phyloP scores from a whole-genome alignment of 2,888 invertebrate genomes.

The Scaptomyza parva region DNA sequence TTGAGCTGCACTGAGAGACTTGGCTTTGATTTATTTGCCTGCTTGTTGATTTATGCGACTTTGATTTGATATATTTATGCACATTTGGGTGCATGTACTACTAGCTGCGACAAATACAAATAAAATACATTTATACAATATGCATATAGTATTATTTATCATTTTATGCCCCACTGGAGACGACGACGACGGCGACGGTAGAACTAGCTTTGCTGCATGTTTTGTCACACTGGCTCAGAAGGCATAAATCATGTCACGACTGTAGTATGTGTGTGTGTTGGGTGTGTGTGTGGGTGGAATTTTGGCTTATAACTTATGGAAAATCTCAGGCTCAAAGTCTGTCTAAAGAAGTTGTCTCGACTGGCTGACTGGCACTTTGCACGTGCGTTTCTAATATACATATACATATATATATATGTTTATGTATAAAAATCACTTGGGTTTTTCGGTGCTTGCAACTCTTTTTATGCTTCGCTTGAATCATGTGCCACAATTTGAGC shows the following conservation, averaged over 20 bases:
- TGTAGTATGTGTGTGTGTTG: background rate
- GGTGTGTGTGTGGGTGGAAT: slow-evolving; percentile 39
- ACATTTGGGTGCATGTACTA: slow-evolving; percentile 5
- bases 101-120: background rate
- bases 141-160: slow-evolving; percentile 26
- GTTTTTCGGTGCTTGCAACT: slow-evolving; percentile 46
- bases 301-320: slow-evolving; percentile 18
- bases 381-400: slow-evolving; percentile 54
- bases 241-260: slow-evolving; percentile 57
- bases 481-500: slow-evolving; percentile 62
- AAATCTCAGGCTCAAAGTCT: slow-evolving; percentile 2
- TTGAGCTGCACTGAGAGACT: slow-evolving; percentile 45
- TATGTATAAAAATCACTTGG: slow-evolving; percentile 66
- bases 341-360: slow-evolving; percentile 7
- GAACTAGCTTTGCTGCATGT: slow-evolving; percentile 44
- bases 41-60: slow-evolving; percentile 59
- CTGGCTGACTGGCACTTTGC: slow-evolving; percentile 47
- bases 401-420: background rate
- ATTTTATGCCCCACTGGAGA: slow-evolving; percentile 30
- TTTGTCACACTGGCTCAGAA: slow-evolving; percentile 57
- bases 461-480: slow-evolving; percentile 37
- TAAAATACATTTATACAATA: slow-evolving; percentile 11
- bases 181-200: slow-evolving; percentile 15
- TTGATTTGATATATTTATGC: slow-evolving; percentile 47
- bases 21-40: slow-evolving; percentile 38